Conservation (phyloP, 2,113 vertebrate species). For the Electrona antarctica region DNA sequence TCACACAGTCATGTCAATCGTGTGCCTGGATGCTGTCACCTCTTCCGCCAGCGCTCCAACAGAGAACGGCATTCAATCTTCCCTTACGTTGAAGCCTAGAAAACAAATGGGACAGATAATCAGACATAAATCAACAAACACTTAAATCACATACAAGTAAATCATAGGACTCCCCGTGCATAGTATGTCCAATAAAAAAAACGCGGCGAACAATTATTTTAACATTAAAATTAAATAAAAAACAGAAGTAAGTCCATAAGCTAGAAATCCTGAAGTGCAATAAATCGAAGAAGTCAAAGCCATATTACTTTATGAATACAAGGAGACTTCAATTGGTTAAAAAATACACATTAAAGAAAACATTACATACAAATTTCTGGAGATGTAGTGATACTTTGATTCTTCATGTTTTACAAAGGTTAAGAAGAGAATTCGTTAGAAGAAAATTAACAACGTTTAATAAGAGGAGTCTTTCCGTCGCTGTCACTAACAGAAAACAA, state of each 20-base stretch:
- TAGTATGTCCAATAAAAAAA: conserved; percentile 58
- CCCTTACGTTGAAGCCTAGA: conserved; percentile 83
- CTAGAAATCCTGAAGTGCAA: conserved; percentile 75
- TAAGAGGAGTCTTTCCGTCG: conserved; percentile 73
- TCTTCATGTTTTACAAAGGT: conserved; percentile 68
- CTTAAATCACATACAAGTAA: conserved; percentile 26
- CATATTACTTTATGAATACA: conserved; percentile 61
- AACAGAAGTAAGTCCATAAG: conserved; percentile 72
- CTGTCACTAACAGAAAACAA: conserved; percentile 80
- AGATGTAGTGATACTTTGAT: conserved; percentile 60
- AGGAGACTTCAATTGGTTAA: conserved; percentile 68
- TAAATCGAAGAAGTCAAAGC: conserved; percentile 64
- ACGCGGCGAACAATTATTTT: conserved; percentile 52
- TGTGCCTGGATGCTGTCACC: conserved; percentile 60
- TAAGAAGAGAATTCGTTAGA: conserved; percentile 79
- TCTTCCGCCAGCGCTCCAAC: conserved; percentile 65
- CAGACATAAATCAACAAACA: conserved; percentile 26
- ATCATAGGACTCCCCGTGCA: conserved; percentile 69
- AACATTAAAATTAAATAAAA: conserved; percentile 61
- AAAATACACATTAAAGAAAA: conserved; percentile 73
- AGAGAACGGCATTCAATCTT: conserved; percentile 77
- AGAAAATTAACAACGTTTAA: conserved; percentile 71
- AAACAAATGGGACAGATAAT: conserved; percentile 78
- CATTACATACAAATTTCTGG: conserved; percentile 79
- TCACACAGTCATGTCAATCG: conserved; percentile 54